Conservation (phyloP, 2,113 vertebrate species). For the Eclectus roratus region DNA sequence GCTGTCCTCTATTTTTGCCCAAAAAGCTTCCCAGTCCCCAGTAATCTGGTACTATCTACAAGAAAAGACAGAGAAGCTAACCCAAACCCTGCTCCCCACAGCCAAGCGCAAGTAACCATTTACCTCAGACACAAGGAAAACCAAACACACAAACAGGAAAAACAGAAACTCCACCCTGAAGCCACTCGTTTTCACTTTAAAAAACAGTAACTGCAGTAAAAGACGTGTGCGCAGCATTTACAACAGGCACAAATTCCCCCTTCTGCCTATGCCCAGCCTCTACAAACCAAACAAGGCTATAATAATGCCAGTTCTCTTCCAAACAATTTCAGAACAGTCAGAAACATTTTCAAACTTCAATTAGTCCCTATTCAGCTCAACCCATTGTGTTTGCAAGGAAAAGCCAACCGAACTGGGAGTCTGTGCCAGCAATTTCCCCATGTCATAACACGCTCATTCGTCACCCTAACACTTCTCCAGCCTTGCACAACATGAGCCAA, state of each 20-base stretch:
- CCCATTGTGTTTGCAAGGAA: slow-evolving; percentile 4
- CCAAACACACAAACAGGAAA: neutral
- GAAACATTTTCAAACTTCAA: neutral
- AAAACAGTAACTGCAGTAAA: neutral
- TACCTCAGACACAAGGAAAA: neutral
- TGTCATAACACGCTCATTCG: neutral
- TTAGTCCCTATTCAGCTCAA: neutral
- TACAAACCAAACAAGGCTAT: neutral
- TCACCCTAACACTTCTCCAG: neutral
- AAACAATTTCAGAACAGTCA: neutral
- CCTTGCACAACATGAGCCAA: neutral
- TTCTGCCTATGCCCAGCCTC: neutral
- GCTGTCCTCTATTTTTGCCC: neutral
- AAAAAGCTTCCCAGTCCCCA: neutral
- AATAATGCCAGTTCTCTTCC: neutral
- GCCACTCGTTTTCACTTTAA: neutral
- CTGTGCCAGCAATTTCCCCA: neutral
- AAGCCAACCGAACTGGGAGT: neutral
- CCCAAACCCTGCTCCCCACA: neutral
- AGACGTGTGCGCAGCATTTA: neutral
- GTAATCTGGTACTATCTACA: neutral
- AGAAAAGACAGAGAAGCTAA: neutral
- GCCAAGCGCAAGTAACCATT: neutral
- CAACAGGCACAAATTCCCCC: neutral
- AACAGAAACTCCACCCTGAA: neutral